Evolutionary conservation across 2,113 vertebrate genomes (phyloP).

Genomic region (Saiga tatarica): DNA sequence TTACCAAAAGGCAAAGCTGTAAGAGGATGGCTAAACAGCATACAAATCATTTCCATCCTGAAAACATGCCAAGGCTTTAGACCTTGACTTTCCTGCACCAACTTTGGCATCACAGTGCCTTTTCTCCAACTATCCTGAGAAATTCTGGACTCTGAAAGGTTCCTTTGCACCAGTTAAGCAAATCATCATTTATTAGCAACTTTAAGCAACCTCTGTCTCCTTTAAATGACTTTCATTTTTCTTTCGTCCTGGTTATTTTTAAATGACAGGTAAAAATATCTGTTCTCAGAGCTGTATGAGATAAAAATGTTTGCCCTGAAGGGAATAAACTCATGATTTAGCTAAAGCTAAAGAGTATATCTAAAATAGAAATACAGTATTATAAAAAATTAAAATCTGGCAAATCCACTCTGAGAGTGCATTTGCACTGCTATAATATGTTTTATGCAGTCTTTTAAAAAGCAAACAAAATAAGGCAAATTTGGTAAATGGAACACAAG

Average conservation of each 20-base stretch:
- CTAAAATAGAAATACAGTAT: not conserved
- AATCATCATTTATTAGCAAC: not conserved
- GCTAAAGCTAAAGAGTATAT: not conserved
- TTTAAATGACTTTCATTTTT: constrained; percentile 13
- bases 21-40: not conserved
- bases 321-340: constrained; percentile 11
- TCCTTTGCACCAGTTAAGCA: not conserved
- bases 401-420: not conserved
- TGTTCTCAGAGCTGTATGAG: constrained; percentile 11
- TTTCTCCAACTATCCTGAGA: not conserved
- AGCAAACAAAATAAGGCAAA: not conserved
- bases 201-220: not conserved
- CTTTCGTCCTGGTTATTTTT: constrained; percentile 27
- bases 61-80: not conserved
- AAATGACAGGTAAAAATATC: constrained; percentile 18
- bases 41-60: not conserved
- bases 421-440: not conserved
- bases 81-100: fast-evolving
- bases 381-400: not conserved
- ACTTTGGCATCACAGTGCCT: not conserved
- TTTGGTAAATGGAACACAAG: not conserved
- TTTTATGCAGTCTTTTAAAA: not conserved
- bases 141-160: not conserved
- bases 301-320: constrained; percentile 28
- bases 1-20: not conserved